Evolutionary conservation across 2,888 invertebrate genomes (phyloP).

Genomic region (Napeogenes sylphis): DNA sequence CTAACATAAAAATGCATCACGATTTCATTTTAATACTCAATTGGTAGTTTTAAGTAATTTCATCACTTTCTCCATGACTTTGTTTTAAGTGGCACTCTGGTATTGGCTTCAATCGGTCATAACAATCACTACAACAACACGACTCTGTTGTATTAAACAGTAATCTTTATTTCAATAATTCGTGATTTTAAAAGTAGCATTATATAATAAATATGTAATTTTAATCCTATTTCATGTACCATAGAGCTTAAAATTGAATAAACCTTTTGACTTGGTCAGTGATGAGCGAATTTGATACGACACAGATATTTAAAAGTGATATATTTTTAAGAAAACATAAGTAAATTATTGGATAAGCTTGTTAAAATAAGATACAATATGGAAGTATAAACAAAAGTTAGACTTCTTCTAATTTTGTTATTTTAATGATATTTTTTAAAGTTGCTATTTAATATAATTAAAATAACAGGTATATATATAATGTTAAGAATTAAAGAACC

Average conservation of each 20-base stretch:
- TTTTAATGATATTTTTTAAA: too few species aligned
- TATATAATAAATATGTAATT: conserved; percentile 16
- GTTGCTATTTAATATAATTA: too few species aligned
- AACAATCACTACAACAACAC: conserved; percentile 51
- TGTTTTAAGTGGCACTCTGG: conserved; percentile 30
- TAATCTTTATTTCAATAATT: conserved; percentile 51
- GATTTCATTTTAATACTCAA: not conserved
- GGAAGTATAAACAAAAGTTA: too few species aligned
- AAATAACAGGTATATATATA: too few species aligned
- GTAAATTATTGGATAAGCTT: not conserved
- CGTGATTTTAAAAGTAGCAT: conserved; percentile 47
- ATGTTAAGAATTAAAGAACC: too few species aligned
- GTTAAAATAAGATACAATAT: not conserved
- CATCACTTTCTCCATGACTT: conserved; percentile 12
- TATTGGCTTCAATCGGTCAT: conserved; percentile 36
- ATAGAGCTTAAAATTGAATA: conserved; percentile 5
- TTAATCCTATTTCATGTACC: conserved; percentile 7
- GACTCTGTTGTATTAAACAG: conserved; percentile 46
- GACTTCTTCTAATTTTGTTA: too few species aligned
- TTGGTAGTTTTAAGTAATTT: not conserved
- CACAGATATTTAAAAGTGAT: not conserved
- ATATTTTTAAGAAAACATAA: not conserved
- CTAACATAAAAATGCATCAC: too few species aligned
- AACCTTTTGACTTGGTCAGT: not conserved
- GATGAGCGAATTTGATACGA: not conserved